phyloP scores from a whole-genome alignment of 2,113 vertebrate genomes.

The Bufo gargarizans region DNA sequence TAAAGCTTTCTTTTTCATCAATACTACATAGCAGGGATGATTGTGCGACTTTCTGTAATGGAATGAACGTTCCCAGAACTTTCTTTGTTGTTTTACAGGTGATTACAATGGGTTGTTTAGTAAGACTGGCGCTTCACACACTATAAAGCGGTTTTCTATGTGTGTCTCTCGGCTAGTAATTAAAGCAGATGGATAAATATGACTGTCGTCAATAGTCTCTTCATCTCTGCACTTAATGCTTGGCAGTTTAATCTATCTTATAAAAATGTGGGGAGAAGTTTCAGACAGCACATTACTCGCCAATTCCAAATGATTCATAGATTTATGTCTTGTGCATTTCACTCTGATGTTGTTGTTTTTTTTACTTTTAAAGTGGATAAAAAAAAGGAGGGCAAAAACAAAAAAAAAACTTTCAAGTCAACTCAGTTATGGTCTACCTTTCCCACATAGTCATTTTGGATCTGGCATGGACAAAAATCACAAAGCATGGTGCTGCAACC shows the following conservation, averaged over 20 bases:
- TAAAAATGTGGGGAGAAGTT: slow-evolving; percentile 32
- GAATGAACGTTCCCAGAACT: background rate
- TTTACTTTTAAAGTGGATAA: background rate
- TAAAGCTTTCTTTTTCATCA: background rate
- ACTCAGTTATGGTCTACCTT: slow-evolving; percentile 9
- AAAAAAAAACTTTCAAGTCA: slow-evolving; percentile 16
- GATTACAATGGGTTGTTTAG: slow-evolving; percentile 6
- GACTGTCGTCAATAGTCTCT: slow-evolving; percentile 32
- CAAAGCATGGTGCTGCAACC: background rate
- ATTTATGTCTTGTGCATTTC: slow-evolving; percentile 24
- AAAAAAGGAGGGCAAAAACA: background rate
- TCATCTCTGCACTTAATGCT: slow-evolving; percentile 27
- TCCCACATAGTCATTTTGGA: background rate
- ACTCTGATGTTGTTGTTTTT: slow-evolving; percentile 17
- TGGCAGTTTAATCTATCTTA: slow-evolving; percentile 30
- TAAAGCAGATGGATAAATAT: slow-evolving; percentile 35
- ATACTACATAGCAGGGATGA: background rate
- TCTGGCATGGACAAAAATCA: slow-evolving; percentile 17
- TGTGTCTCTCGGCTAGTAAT: slow-evolving; percentile 41
- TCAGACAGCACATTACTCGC: slow-evolving; percentile 2
- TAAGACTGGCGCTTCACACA: background rate
- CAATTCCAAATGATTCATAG: slow-evolving; percentile 5
- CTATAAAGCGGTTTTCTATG: background rate
- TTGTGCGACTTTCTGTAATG: background rate
- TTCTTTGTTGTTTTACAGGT: slow-evolving; percentile 41